A percentile compares a stretch with the other conserved stretches of the same genome.
Evolutionary conservation across 1,140 invertebrate species (phyloP).

Genomic region (Drosophila asahinai): DNA sequence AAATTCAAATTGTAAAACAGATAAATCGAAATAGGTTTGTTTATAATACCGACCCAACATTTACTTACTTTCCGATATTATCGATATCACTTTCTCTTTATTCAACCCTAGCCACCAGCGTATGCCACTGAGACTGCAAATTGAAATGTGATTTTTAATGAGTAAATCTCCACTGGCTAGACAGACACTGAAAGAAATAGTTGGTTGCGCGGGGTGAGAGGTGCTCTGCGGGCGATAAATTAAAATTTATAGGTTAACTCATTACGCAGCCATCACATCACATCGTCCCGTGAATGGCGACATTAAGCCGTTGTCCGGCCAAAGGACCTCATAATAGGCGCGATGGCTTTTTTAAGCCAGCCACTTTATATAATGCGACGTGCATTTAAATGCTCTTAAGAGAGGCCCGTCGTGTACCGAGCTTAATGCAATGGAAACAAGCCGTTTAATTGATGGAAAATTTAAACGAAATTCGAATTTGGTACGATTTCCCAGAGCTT

Average conservation of each 20-base stretch:
- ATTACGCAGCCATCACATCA: slow-evolving; percentile 46
- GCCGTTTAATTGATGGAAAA: slow-evolving; percentile 41
- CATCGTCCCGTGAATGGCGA: slow-evolving; percentile 19
- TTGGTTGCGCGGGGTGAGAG: slow-evolving; percentile 2
- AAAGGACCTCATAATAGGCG: slow-evolving; percentile 52
- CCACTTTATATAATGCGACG: slow-evolving; percentile 58
- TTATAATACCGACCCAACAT: not conserved
- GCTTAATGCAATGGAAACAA: slow-evolving; percentile 45
- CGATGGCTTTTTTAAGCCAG: slow-evolving; percentile 50
- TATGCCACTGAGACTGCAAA: slow-evolving; percentile 26
- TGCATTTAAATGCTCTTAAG: slow-evolving; percentile 72
- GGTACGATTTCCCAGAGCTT: slow-evolving; percentile 5
- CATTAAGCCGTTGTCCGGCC: slow-evolving; percentile 27
- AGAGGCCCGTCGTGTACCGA: slow-evolving; percentile 21
- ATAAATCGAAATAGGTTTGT: too few relatives aligned
- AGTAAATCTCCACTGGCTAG: slow-evolving; percentile 2
- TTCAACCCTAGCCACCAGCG: not conserved
- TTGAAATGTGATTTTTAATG: slow-evolving; percentile 62
- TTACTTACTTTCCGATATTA: not conserved
- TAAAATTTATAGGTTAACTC: slow-evolving; percentile 40
- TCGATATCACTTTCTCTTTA: not conserved
- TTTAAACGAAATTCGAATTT: slow-evolving; percentile 32
- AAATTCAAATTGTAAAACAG: too few relatives aligned
- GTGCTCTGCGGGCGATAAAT: slow-evolving; percentile 24
- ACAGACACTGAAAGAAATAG: slow-evolving; percentile 19